A percentile compares a stretch with the other conserved stretches of the same genome.
Conservation (phyloP, 2,797 vertebrate genomes). For the Labroides dimidiatus region DNA sequence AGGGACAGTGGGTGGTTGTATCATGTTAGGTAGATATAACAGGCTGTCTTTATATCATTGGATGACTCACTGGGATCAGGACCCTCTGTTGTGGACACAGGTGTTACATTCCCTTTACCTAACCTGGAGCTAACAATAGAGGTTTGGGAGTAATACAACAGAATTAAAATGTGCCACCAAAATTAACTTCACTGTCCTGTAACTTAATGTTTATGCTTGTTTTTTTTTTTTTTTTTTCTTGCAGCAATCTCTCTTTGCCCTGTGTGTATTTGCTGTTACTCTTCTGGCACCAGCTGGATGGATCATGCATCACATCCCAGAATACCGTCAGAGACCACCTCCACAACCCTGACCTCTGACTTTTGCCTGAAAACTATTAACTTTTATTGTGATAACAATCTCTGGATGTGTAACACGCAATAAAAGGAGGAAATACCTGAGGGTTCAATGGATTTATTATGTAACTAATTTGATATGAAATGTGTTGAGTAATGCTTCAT, state of each 20-base stretch:
- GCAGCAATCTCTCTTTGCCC: constrained; percentile 83
- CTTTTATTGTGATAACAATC: background rate
- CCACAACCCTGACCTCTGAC: constrained; percentile 62
- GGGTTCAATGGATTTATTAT: background rate
- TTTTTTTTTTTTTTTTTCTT: constrained; percentile 52
- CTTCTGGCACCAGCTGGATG: constrained; percentile 86
- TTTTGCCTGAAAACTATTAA: background rate
- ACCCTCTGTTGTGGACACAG: constrained; percentile 37
- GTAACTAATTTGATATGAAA: constrained; percentile 34
- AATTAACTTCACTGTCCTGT: background rate
- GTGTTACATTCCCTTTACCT: constrained; percentile 20
- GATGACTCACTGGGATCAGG: constrained; percentile 43
- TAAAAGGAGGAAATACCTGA: constrained; percentile 5
- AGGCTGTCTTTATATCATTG: constrained; percentile 25
- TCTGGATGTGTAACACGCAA: constrained; percentile 1
- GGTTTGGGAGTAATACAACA: background rate
- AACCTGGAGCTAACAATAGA: constrained; percentile 21
- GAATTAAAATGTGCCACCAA: background rate
- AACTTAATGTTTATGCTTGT: constrained; percentile 1
- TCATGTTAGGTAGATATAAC: constrained; percentile 40
- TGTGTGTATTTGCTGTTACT: constrained; percentile 80
- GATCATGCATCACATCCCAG: constrained; percentile 84
- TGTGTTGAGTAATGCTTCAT: constrained; percentile 21
- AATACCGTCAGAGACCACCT: constrained; percentile 73
- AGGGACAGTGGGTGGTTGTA: constrained; percentile 52